Base-by-base conservation (phyloP, 2,797 vertebrate genomes). In the Mallotus villosus region DNA sequence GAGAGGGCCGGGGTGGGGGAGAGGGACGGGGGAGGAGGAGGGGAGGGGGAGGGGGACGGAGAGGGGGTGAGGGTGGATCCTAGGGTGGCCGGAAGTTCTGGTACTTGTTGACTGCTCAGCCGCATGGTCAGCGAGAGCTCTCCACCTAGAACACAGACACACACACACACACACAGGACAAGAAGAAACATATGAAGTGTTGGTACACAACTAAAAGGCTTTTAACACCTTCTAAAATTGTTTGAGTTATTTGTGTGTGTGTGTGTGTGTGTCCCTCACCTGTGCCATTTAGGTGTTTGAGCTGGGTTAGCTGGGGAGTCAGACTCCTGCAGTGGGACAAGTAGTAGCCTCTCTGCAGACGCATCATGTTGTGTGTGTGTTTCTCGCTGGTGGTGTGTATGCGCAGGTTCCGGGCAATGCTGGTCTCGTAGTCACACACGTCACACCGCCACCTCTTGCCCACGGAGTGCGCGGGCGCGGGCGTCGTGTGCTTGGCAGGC, bases 301-400 rank as follows among this genome's bases (percentile, higher is more conserved):
- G 83, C 79, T 89, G 90, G 4, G 90, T 91, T 22, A 91, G 83
- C 80, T 89, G 90, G 8, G 91, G 92, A 76, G 94, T 91, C 32
- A 97, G 93, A 86, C 88, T 93, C 92, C 95, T 92, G 87, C 95
- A 97, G 88, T 98, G 97, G 1, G 97, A 96, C 93, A 99, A 92
- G 91, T 99, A 99, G 92, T 98, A 95, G 83, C 87, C 94, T 81
- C 96, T 95, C 76, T 98, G 98, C 63, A 96, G 94, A 67, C 97
- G 95, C n/a, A 96, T 94, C 96, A 99, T 95, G 65, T 98, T 99
- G 76, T 98, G 97, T 75, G 97, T 96, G 82, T 98, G 94, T 82
- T 92, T 91, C 86, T 99, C 98, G 74, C 98, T 99, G 86, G 97
- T 99, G 95, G 98, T 99, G 93, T 99, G 98, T 85, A 99, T 99